Conservation (phyloP, 1,140 invertebrate species). For the Eueides isabella region DNA sequence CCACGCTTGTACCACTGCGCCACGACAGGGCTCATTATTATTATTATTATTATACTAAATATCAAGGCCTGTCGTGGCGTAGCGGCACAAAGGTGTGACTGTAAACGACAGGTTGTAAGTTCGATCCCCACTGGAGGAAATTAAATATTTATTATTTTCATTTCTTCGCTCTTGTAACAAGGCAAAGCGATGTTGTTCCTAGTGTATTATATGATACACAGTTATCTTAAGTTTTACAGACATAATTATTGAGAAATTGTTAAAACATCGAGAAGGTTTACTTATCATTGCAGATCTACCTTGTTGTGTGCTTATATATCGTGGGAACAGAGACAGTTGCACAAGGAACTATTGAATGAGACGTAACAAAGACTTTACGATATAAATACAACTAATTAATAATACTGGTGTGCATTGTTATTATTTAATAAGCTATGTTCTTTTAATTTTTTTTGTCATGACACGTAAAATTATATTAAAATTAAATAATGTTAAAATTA, state of each 20-base stretch:
- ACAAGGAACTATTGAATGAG: constrained; percentile 49
- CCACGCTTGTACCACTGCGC: too few relatives aligned
- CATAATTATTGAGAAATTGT: constrained; percentile 67
- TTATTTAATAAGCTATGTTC: background rate
- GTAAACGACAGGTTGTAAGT: too few relatives aligned
- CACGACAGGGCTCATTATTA: too few relatives aligned
- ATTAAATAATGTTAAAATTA: too few relatives aligned
- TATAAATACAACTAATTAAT: constrained; percentile 34
- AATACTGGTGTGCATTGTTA: constrained; percentile 23
- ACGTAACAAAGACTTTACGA: constrained; percentile 40
- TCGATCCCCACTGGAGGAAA: too few relatives aligned
- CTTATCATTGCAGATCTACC: constrained; percentile 62
- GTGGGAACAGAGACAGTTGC: constrained; percentile 69
- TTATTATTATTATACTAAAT: too few relatives aligned
- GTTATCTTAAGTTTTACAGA: constrained; percentile 66
- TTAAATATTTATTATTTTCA: too few relatives aligned
- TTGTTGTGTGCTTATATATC: constrained; percentile 66
- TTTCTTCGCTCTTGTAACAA: too few relatives aligned
- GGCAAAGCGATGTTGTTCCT: too few relatives aligned
- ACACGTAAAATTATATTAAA: background rate
- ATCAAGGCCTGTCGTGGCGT: too few relatives aligned
- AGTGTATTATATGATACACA: too few relatives aligned
- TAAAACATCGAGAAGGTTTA: constrained; percentile 54
- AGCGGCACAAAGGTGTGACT: too few relatives aligned
- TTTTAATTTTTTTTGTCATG: constrained; percentile 1